Percentiles rank a stretch among this genome's conserved stretches.
phyloP scores from a whole-genome alignment of 1,140 invertebrate species.

The Neocloeon triangulifer region DNA sequence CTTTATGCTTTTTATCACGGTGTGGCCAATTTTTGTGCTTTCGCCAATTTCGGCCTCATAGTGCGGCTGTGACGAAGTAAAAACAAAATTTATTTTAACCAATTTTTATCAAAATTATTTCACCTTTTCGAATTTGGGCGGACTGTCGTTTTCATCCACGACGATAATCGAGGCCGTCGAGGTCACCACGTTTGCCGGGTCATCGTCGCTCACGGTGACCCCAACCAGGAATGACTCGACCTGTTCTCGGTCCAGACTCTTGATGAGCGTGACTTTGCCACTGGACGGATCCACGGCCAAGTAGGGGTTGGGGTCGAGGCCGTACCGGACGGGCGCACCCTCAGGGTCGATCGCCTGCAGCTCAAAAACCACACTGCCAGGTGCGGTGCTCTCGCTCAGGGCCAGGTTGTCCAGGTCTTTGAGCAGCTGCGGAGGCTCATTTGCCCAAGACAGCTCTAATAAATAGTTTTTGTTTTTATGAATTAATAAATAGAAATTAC shows the following conservation, averaged over 20 bases:
- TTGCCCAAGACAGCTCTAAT: too few relatives aligned
- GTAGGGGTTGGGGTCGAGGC: conserved; percentile 55
- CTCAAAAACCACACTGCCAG: conserved; percentile 48
- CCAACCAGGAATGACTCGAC: conserved; percentile 30
- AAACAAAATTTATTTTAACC: too few relatives aligned
- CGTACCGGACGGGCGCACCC: conserved; percentile 40
- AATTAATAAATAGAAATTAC: too few relatives aligned
- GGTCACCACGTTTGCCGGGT: conserved; percentile 47
- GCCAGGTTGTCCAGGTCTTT: conserved; percentile 49
- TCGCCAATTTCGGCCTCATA: conserved; percentile 60
- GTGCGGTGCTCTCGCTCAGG: conserved; percentile 49
- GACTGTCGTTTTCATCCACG: conserved; percentile 71
- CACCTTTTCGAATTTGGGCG: conserved; percentile 56
- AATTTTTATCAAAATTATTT: conserved; percentile 16
- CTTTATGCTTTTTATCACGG: conserved; percentile 44
- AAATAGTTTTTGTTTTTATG: too few relatives aligned
- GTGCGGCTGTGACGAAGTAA: too few relatives aligned
- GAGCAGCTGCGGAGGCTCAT: conserved; percentile 40
- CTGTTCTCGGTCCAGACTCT: conserved; percentile 65
- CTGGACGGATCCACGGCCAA: conserved; percentile 51
- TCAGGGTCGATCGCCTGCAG: conserved; percentile 62
- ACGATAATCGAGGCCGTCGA: conserved; percentile 63
- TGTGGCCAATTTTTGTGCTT: conserved; percentile 46
- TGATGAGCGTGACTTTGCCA: conserved; percentile 51
- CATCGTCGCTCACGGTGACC: conserved; percentile 42